Evolutionary conservation across 2,113 vertebrate genomes (phyloP).

Genomic region (Corythornis madagascariensis): DNA sequence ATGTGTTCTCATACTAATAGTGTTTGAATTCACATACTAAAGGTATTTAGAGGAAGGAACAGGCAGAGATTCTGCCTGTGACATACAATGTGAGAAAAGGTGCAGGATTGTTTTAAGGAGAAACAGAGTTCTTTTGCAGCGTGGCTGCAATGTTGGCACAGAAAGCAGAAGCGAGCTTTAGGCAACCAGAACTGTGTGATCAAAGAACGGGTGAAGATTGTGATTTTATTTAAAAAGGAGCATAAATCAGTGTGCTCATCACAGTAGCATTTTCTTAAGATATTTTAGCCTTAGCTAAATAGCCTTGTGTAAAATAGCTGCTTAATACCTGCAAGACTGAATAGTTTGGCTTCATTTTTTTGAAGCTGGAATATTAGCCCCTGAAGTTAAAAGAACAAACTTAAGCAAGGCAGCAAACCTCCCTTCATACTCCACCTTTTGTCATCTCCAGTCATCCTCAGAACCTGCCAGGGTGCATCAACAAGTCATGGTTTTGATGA

Average conservation of each 20-base stretch:
- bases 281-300: constrained; percentile 4
- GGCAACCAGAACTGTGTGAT: background rate
- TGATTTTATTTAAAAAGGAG: background rate
- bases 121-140: background rate
- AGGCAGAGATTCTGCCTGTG: background rate
- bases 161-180: background rate
- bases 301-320: background rate
- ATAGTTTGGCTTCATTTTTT: background rate
- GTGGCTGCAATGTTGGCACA: background rate
- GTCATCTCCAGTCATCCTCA: constrained; percentile 41
- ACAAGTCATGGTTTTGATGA: constrained; percentile 59
- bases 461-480: constrained; percentile 39
- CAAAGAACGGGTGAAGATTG: background rate
- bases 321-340: background rate
- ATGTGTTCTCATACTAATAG: background rate
- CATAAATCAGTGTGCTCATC: background rate
- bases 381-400: constrained; percentile 61
- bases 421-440: constrained; percentile 38
- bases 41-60: background rate
- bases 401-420: constrained; percentile 27
- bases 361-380: constrained; percentile 5
- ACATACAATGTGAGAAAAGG: background rate
- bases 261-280: background rate
- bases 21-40: background rate
- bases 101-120: background rate